Conservation (phyloP, 2,797 vertebrate species). For the Buphagus erythrorhynchus region DNA sequence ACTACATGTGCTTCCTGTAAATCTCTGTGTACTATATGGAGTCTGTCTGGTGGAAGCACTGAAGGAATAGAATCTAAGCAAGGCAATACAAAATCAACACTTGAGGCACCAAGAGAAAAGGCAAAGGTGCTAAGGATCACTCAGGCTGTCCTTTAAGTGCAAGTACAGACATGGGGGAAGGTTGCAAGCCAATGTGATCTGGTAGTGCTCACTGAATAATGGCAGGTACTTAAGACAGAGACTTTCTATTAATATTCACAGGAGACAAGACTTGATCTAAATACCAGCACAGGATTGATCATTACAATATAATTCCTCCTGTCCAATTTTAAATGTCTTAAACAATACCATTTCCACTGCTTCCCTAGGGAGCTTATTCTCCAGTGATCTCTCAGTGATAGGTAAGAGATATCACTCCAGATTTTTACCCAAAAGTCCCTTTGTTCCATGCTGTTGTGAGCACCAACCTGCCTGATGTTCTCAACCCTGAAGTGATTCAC, state of each 20-base stretch:
- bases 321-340: constrained; percentile 23
- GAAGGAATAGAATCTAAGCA: constrained; percentile 24
- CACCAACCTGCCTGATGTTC: not conserved
- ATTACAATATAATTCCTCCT: constrained; percentile 18
- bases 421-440: not conserved
- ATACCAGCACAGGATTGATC: constrained; percentile 47
- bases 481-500: not conserved
- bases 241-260: constrained; percentile 45
- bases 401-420: not conserved
- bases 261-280: constrained; percentile 23
- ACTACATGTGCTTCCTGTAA: constrained; percentile 39
- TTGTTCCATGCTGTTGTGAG: not conserved
- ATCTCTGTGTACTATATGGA: not conserved
- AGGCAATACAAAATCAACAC: constrained; percentile 13
- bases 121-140: not conserved
- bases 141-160: constrained; percentile 12
- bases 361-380: not conserved
- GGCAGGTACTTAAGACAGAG: constrained; percentile 14
- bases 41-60: constrained; percentile 1
- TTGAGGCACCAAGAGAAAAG: not conserved
- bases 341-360: not conserved
- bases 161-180: not conserved
- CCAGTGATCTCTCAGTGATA: not conserved
- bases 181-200: not conserved
- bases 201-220: not conserved